A percentile compares a stretch with the other conserved stretches of the same genome.
phyloP scores from a whole-genome alignment of 2,888 invertebrate species.

The Mythimna albipuncta region DNA sequence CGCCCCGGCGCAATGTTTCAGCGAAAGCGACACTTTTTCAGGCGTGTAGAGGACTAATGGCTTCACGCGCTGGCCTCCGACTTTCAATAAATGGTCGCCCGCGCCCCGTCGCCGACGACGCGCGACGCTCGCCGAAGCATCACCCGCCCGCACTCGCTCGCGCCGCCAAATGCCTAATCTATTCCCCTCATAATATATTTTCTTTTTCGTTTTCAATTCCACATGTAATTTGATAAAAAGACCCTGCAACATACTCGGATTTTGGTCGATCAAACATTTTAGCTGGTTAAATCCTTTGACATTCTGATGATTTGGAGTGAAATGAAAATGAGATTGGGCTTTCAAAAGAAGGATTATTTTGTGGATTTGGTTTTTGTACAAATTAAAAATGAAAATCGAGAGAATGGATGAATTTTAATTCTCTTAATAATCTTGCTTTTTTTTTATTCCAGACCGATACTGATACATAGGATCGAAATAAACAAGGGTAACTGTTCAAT shows the following conservation, averaged over 20 bases:
- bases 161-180: slow-evolving; percentile 77
- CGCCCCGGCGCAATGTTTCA: slow-evolving; percentile 86
- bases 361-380: slow-evolving; percentile 17
- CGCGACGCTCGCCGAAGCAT: slow-evolving; percentile 19
- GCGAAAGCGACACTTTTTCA: slow-evolving; percentile 87
- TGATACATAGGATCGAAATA: not conserved
- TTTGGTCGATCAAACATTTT: slow-evolving; percentile 44
- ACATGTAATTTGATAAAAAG: slow-evolving; percentile 57
- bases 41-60: slow-evolving; percentile 85
- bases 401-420: not conserved
- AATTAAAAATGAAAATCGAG: not conserved
- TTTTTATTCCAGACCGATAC: not conserved
- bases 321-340: slow-evolving; percentile 35
- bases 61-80: slow-evolving; percentile 85
- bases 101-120: slow-evolving; percentile 60
- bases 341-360: slow-evolving; percentile 13
- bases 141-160: slow-evolving; percentile 53
- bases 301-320: slow-evolving; percentile 49
- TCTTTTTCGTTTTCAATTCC: slow-evolving; percentile 61
- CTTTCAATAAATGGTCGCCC: slow-evolving; percentile 85
- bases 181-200: slow-evolving; percentile 70
- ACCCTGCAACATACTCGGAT: slow-evolving; percentile 36
- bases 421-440: not conserved
- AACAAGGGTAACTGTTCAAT: not conserved
- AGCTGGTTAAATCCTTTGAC: slow-evolving; percentile 45